Base-by-base conservation (phyloP, 2,888 invertebrate species). In the Antitype chi region DNA sequence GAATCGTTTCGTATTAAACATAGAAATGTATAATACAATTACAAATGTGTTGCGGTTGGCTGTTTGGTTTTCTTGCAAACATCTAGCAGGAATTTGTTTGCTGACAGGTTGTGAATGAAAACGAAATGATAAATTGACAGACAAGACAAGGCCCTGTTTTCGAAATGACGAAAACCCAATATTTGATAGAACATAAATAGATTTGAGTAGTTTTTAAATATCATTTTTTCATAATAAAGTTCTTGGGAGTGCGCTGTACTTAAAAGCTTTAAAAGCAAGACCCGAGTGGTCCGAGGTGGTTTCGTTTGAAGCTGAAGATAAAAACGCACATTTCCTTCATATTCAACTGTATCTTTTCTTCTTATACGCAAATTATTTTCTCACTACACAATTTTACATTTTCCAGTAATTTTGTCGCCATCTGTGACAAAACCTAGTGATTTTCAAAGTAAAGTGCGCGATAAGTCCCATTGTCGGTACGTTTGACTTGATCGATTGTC, bases 1-100 rank as follows among this genome's bases (percentile, higher is more conserved):
- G 85, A 92, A 94, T 94, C 93, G 93, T 90, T 92, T 91, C 90
- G 91, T 92, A 93, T 93, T 94, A 93, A 93, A 92, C 91, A 89
- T 90, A 89, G 90, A 87, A 85, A 88, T 86, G 89, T 91, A 91
- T 90, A 89, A 91, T 91, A 92, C 92, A 92, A 93, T 93, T 92
- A 93, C 91, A 91, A 93, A 93, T 93, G 90, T 91, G 90, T 90
- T 90, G 87, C 85, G 84, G 88, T 86, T 77, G 81, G 82, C 87
- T 91, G 90, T 89, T 90, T 90, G 72, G 84, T 85, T 82, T 88
- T 83, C 87, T 82, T 85, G 60, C 38, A 74, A 78, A 74, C 28
- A n/a, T 82, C 32, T 49, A 71, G 53, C 70, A 28, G 38, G 25
- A 70, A 76, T 81, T 80, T 47, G 52, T 64, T 49, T 76, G 75